phyloP scores from a whole-genome alignment of 2,888 invertebrate species.

The Microctonus hyperodae region DNA sequence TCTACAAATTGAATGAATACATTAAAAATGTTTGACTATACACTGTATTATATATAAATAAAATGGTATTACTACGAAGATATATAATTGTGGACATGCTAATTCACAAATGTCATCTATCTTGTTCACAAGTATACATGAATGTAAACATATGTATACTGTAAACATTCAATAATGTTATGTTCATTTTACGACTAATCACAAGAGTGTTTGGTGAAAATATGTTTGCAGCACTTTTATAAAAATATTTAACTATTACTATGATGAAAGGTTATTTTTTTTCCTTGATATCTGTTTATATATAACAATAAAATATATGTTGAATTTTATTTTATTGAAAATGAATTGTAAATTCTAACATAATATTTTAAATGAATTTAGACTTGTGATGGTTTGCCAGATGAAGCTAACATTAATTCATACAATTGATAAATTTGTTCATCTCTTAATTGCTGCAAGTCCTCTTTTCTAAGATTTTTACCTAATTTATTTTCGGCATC shows the following conservation, averaged over 20 bases:
- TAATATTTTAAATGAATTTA: conserved; percentile 13
- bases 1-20: neutral
- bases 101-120: too few species aligned
- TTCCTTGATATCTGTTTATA: too few species aligned
- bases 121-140: too few species aligned
- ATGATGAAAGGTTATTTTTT: too few species aligned
- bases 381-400: conserved; percentile 57
- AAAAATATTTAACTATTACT: too few species aligned
- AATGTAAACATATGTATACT: too few species aligned
- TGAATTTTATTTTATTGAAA: conserved; percentile 8
- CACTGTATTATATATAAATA: too few species aligned
- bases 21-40: neutral
- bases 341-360: too few species aligned
- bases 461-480: conserved; percentile 67
- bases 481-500: conserved; percentile 71
- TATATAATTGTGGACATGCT: neutral
- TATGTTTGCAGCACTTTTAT: too few species aligned
- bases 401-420: conserved; percentile 80
- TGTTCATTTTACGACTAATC: too few species aligned
- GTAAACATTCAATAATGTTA: too few species aligned
- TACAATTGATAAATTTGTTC: conserved; percentile 87
- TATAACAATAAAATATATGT: neutral
- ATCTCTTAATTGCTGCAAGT: conserved; percentile 76
- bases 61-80: neutral
- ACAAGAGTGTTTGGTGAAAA: too few species aligned